Conservation (phyloP, 2,888 invertebrate genomes). For the Calliphora vomitoria region DNA sequence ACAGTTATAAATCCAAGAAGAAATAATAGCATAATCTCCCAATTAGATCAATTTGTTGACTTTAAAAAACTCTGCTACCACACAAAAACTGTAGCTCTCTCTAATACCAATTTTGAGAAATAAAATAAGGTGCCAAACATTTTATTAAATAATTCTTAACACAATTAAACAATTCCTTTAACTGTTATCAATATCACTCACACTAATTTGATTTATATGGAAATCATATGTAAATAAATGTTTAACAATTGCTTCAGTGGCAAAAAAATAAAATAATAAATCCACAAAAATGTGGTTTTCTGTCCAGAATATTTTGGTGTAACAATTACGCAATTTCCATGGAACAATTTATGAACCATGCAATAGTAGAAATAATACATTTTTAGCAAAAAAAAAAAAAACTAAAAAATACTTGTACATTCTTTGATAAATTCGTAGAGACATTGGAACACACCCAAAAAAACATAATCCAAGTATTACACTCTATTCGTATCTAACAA, state of each 20-base stretch:
- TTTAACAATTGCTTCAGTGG: not conserved
- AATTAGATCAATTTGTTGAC: too few species aligned
- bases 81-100: not conserved
- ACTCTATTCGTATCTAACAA: slow-evolving; percentile 18
- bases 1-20: too few species aligned
- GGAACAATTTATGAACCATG: slow-evolving; percentile 44
- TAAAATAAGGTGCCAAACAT: not conserved
- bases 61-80: too few species aligned
- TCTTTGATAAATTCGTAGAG: slow-evolving; percentile 16
- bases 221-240: not conserved
- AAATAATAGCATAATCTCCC: too few species aligned
- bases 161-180: not conserved
- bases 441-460: slow-evolving; percentile 58
- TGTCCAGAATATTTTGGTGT: slow-evolving; percentile 26
- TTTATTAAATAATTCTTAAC: not conserved
- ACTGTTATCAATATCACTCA: not conserved
- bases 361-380: not conserved
- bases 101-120: not conserved
- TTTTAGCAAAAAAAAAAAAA: slow-evolving; percentile 1
- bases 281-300: slow-evolving; percentile 9
- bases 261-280: not conserved
- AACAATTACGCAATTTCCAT: slow-evolving; percentile 53
- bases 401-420: slow-evolving; percentile 6
- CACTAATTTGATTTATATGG: not conserved
- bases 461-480: slow-evolving; percentile 43